Base-by-base conservation (phyloP, 2,888 invertebrate genomes). In the Oscheius onirici region DNA sequence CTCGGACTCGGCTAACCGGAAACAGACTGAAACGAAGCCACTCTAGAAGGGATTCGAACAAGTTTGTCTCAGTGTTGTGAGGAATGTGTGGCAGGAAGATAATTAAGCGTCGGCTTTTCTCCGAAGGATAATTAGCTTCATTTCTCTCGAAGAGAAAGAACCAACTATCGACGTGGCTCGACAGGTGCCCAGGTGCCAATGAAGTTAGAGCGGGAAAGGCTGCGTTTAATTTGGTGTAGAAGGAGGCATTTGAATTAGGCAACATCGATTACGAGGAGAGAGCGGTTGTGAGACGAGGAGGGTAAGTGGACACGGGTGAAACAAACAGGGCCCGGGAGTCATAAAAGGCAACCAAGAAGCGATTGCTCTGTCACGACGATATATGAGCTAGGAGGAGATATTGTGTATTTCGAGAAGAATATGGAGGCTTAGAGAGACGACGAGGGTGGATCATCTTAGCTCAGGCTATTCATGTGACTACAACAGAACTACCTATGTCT, bases 181-280 rank as follows among this genome's bases (percentile, higher is more conserved):
- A 58, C 58, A 58, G 58, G 58, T 58, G 58, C 40, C 17, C 58
- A 58, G 58, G 58, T 58, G 58, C 58, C 34, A 58, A 58, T 58
- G 41, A 58, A 58, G 41, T 58, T 58, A 41, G n/a, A 15, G 43
- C 58, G 58, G 44, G n/a, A 10, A 41, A 20, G 15, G 20, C n/a
- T 20, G 22, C 41, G 41, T 58, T 41, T 58, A 58, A 58, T 40
- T 58, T 13, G 43, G 13, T 10, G 24, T 15, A 15, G 22, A 52
- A 6, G 20, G 24, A 52, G 52, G 52, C 52, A 2, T 24, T 52
- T 24, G 1, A 58, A 41, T 58, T 58, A 58, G n/a, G 55, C 55
- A 24, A 55, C 55, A 55, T 55, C 28, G 55, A 55, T 55, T 55
- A 55, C 55, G 55, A 26, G 28, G 28, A 8, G 52, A 20, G 20